Evolutionary conservation across 2,888 invertebrate genomes (phyloP).

Genomic region (Andrena chrysosceles): DNA sequence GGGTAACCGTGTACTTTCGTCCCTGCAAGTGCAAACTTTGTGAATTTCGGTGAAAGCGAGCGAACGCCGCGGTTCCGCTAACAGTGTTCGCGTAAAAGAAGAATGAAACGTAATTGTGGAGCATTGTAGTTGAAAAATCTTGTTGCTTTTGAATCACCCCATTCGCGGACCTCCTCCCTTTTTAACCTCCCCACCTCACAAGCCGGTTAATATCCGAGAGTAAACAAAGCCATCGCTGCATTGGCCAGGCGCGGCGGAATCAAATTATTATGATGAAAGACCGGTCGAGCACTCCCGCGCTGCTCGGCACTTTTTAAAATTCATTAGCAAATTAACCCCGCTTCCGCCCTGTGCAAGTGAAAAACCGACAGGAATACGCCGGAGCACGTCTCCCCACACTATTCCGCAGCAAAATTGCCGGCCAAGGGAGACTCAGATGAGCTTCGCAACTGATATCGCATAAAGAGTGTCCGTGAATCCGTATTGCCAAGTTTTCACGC

Average conservation of each 20-base stretch:
- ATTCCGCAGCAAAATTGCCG: neutral
- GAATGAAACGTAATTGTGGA: no score
- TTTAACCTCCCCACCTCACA: neutral
- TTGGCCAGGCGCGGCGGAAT: slow-evolving; percentile 55
- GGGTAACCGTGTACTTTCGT: neutral
- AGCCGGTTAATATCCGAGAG: slow-evolving; percentile 60
- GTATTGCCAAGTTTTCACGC: neutral
- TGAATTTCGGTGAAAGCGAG: slow-evolving; percentile 4
- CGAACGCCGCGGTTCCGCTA: no score
- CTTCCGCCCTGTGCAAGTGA: neutral
- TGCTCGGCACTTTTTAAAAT: slow-evolving; percentile 71
- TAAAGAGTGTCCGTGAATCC: neutral
- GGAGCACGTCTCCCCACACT: neutral
- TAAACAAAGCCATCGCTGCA: slow-evolving; percentile 68
- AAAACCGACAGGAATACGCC: neutral
- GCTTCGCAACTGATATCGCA: neutral
- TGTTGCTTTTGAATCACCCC: slow-evolving; percentile 4
- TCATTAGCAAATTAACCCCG: slow-evolving; percentile 77
- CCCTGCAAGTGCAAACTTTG: neutral
- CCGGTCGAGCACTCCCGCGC: slow-evolving; percentile 33
- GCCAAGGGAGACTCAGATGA: neutral
- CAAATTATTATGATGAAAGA: slow-evolving; percentile 76
- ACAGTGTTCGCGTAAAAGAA: no score
- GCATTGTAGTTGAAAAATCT: neutral
- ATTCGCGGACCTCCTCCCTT: neutral